These are phyloP conservation scores for Cheilosia urbana DNA, from an alignment of 2,888 invertebrate genomes.

Conservation along the genomic window DNA sequence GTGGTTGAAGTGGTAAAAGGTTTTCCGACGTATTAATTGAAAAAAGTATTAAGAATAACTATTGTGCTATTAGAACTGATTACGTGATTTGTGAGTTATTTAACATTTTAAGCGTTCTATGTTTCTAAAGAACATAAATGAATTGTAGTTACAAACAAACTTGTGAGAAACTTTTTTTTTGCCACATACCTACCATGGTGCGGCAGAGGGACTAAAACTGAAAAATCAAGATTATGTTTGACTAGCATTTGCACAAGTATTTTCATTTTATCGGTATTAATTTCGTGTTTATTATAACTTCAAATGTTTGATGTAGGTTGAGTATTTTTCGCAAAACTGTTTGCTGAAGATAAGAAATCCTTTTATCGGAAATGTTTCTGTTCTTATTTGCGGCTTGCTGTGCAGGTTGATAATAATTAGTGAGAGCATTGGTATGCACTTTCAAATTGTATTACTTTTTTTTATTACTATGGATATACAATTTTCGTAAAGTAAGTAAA, in stretches of 20 bases:
- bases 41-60: constrained; percentile 50
- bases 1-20: constrained; percentile 71
- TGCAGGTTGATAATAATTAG: constrained; percentile 9
- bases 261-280: constrained; percentile 13
- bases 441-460: not conserved
- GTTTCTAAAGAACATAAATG: not conserved
- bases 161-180: constrained; percentile 1
- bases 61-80: constrained; percentile 43
- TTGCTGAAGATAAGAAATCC: not conserved
- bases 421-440: constrained; percentile 28
- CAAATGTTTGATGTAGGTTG: not conserved
- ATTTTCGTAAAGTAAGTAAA: too few species aligned
- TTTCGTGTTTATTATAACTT: constrained; percentile 20
- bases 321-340: constrained; percentile 9
- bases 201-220: constrained; percentile 15
- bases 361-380: not conserved
- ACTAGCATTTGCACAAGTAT: constrained; percentile 4
- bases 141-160: not conserved
- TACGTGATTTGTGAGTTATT: constrained; percentile 61
- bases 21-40: constrained; percentile 60
- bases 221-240: constrained; percentile 28
- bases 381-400: constrained; percentile 8
- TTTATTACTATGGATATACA: not conserved
- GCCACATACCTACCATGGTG: constrained; percentile 23
- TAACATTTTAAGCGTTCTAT: constrained; percentile 5